Base-by-base conservation (phyloP, 2,113 vertebrate species). In the Prolemur simus region DNA sequence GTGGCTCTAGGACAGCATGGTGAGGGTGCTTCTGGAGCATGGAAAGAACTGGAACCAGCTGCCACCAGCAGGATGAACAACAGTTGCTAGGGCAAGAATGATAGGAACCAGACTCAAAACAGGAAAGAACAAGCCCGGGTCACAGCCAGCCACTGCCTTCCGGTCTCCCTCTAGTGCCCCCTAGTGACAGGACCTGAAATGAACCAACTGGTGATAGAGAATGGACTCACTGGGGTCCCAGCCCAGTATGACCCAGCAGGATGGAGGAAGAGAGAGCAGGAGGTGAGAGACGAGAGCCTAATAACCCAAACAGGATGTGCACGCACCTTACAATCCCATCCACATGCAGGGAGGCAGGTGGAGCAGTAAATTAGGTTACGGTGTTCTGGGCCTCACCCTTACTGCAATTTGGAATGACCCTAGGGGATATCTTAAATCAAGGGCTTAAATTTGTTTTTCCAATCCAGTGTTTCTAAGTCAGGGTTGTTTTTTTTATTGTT, bases 391-490 rank as follows among this genome's bases (percentile, higher is more conserved):
- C 34, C 39, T 86, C 29, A 86, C 37, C 45, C 52, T 77, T 8
- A 63, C 81, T 71, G 56, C 89, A 56, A 88, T 81, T 74, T 34
- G 45, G 39, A 91, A 56, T 10, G 27, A 45, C 34, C 66, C 64
- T 29, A 14, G 34, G 17, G 60, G 32, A 63, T 87, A 47, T 89
- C 80, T 89, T 83, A 87, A 63, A 87, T 73, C 39, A 49, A 86
- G 1, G 37, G n/a, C 80, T 90, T 80, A 89, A 77, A 45, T 77
- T 73, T 39, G 18, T 56, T 87, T 94, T 54, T 4, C 49, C 27
- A 5, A 84, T 23, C 13, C 27, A 63, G 25, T 39, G 27, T 89
- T 78, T 86, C 78, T 86, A 87, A 92, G 74, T 47, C n/a, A 89
- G 78, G 23, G 25, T 29, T 77, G 34, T 54, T 83, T 73, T 73